Conservation (phyloP, 2,888 invertebrate species). For the Actias luna region DNA sequence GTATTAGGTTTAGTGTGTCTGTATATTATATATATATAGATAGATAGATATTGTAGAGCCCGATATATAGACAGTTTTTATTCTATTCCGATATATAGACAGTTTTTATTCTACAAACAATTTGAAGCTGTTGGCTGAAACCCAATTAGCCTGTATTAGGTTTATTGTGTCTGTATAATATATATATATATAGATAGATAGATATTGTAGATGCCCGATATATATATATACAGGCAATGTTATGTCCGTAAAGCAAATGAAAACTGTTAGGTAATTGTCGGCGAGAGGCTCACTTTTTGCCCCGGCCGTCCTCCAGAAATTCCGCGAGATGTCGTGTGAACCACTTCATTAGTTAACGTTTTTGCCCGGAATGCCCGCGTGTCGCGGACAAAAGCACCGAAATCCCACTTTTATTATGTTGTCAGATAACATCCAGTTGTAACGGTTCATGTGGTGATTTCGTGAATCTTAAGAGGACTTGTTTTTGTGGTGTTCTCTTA, state of each 20-base stretch:
- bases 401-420: slow-evolving; percentile 43
- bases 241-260: slow-evolving; percentile 1
- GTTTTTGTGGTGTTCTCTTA: not conserved
- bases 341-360: slow-evolving; percentile 52
- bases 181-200: no score
- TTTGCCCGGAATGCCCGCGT: slow-evolving; percentile 34
- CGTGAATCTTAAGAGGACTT: not conserved
- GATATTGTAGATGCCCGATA: no score
- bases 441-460: slow-evolving; percentile 31
- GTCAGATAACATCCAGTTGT: slow-evolving; percentile 35
- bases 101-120: no score
- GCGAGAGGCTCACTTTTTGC: slow-evolving; percentile 9
- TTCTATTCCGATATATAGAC: no score
- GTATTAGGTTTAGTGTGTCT: no score
- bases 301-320: slow-evolving; percentile 12
- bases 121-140: no score
- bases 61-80: no score
- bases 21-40: no score
- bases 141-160: no score
- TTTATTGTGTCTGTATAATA: no score
- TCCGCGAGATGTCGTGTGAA: slow-evolving; percentile 39
- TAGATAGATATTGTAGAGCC: no score
- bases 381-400: slow-evolving; percentile 31
- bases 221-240: not conserved
- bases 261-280: slow-evolving; percentile 10